Evolutionary conservation across 2,888 invertebrate species (phyloP), one percentile per base, ranked within the genome.

Genomic region (Allophyes oxyacanthae): DNA sequence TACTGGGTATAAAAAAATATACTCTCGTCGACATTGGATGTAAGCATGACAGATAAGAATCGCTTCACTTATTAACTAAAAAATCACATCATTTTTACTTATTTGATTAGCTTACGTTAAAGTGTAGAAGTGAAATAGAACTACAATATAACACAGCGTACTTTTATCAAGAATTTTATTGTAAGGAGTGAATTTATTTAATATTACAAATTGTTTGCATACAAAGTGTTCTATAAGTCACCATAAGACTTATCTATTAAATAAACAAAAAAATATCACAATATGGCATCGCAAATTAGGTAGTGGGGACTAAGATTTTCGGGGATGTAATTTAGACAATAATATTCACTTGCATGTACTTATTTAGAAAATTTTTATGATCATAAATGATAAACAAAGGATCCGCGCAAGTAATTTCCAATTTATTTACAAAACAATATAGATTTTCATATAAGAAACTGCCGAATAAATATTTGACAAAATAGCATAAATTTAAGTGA

Each of bases 71-170:
- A 84, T 45, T 33, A 72, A 71, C 79, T 83, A 81, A 78, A 64
- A 74, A 77, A 83, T 83, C 78, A 85, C 77, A 83, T 82, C 63
- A 79, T 75, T 80, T 80, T 79, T 61, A 64, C 82, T 83, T 83
- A 82, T 75, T 64, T 59, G 38, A 58, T 70, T 30, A 48, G 36
- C 26, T 54, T 64, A 58, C 6, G 11, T 56, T 38, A 42, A 44
- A 55, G 34, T 48, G 48, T 49, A 34, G 57, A 60, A 9, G 30
- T 30, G 41, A 46, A 41, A 38, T 37, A 26, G 34, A 33, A 41
- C 15, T 42, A 60, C 7, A 38, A 36, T 25, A 40, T 40, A 26
- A 52, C 11, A 25, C 14, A 45, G 25, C 7, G 0, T 20, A 45
- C 0, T 3, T 2, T 20, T 20, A 38, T 32, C 32, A 46, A 10